Evolutionary conservation across 2,888 invertebrate species (phyloP), one percentile per base, ranked within the genome.

Genomic region (Pogonocherus hispidulus): DNA sequence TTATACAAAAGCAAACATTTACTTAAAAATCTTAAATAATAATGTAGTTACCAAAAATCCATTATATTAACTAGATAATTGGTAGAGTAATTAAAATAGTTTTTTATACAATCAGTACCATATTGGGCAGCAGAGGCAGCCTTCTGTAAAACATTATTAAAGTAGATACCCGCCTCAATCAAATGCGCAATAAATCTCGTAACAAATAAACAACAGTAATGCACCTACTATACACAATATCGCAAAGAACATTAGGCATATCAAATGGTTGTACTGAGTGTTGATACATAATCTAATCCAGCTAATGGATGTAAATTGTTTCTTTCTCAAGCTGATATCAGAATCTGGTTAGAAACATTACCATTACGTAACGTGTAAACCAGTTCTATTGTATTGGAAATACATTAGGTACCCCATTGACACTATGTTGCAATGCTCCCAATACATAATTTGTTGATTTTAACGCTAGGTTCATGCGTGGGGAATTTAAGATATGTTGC

Each of bases 241-340:
- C n/a, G 14, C 16, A 3, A 41, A 9, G 16, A 5, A 14, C n/a
- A n/a, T 41, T 41, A n/a, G n/a, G n/a, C n/a, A 41, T 41, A n/a
- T 14, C n/a, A 41, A 41, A 14, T 41, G 14, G 41, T 55, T 47
- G 32, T 64, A 32, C 49, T 41, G 22, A 22, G 55, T 22, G 54
- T 47, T 27, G 54, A 64, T 27, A 64, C 63, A 64, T 22, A 55
- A 64, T 64, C 63, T 64, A 54, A 64, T 55, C 63, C 32, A 19
- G 55, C 63, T 64, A 64, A 64, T 64, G 63, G 63, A 64, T 27
- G 63, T 64, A 52, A 47, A 62, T 63, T 52, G 32, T 32, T 20
- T 59, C 27, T 14, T 16, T 59, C 20, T 59, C 59, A 41, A 52
- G 14, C 41, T 41, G 41, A 32, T 52, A 32, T 32, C 32, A 19